Base-by-base conservation (phyloP, 2,797 vertebrate genomes). In the Enteromius mattozi region DNA sequence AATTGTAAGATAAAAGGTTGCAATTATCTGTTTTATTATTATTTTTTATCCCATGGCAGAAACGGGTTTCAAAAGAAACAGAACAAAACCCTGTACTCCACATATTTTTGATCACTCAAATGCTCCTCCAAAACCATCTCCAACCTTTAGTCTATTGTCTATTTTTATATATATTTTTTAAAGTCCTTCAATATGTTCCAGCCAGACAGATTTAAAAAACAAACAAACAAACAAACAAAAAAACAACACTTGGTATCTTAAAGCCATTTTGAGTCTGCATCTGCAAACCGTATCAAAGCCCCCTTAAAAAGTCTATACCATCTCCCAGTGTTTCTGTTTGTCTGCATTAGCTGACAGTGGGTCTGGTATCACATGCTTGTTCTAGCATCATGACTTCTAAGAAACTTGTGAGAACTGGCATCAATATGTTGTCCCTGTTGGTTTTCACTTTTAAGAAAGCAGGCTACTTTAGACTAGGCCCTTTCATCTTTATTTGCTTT, bases 391-490 rank as follows among this genome's bases (percentile, higher is more conserved):
- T 10, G 72, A 51, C 16, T 51, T 54, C 49, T 33, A 56, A 47
- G 37, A 78, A 61, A 40, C n/a, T 9, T 63, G 54, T 8, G 78
- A 42, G 35, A 16, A 42, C 61, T n/a, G 2, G 16, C 56, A 78
- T 35, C 10, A 37, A 33, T 27, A 81, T 24, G 40, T 9, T 59
- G 68, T 65, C 70, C 69, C 33, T 40, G 21, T 40, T 17, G 49
- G 71, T 51, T 76, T 82, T 40, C 42, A 19, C 59, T 82, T 76
- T 76, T 51, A 75, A 75, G 59, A 27, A 74, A 75, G 81, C 59
- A 76, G 47, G 61, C 72, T 77, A 24, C 30, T 83, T 83, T 24
- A 16, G 24, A 33, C 72, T 14, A 54, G 59, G 3, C 35, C 27
- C 45, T 66, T 47, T 68, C 40, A 63, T 66, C 81, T 75, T 17